Evolutionary conservation across 2,888 invertebrate genomes (phyloP).

Genomic region (Lycaena phlaeas): DNA sequence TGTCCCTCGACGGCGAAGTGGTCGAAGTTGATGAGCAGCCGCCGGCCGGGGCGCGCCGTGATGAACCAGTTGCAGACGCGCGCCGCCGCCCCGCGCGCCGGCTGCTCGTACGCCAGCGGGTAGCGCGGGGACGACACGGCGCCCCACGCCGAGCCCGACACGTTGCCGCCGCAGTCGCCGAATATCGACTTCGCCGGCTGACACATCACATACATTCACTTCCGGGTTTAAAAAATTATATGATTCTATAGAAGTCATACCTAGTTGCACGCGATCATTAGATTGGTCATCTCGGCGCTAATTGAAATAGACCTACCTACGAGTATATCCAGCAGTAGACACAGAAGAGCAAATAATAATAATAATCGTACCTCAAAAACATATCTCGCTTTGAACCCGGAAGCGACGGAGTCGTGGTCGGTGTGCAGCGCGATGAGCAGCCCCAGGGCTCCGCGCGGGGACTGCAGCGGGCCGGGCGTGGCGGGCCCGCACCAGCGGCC

Average conservation of each 20-base stretch:
- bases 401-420: slow-evolving; percentile 88
- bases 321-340: too few relatives aligned
- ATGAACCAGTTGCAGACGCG: slow-evolving; percentile 98
- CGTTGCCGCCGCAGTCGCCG: slow-evolving; percentile 94
- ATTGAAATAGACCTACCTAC: too few relatives aligned
- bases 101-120: slow-evolving; percentile 91
- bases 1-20: slow-evolving; percentile 95
- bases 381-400: slow-evolving; percentile 97
- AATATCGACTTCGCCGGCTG: slow-evolving; percentile 87
- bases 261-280: too few relatives aligned
- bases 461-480: slow-evolving; percentile 96
- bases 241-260: too few relatives aligned
- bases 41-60: slow-evolving; percentile 86
- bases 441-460: slow-evolving; percentile 89
- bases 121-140: slow-evolving; percentile 92
- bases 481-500: slow-evolving; percentile 93
- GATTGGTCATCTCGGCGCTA: too few relatives aligned
- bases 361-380: slow-evolving; percentile 91
- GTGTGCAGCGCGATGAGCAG: slow-evolving; percentile 92
- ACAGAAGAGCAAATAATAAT: too few relatives aligned
- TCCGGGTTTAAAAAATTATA: too few relatives aligned
- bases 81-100: slow-evolving; percentile 83
- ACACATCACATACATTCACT: too few relatives aligned
- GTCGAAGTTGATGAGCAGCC: slow-evolving; percentile 92
- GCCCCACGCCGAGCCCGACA: slow-evolving; percentile 86